Percentiles rank a stretch among this genome's conserved stretches.
Conservation (phyloP, 2,797 vertebrate genomes). For the Limosa lapponica region DNA sequence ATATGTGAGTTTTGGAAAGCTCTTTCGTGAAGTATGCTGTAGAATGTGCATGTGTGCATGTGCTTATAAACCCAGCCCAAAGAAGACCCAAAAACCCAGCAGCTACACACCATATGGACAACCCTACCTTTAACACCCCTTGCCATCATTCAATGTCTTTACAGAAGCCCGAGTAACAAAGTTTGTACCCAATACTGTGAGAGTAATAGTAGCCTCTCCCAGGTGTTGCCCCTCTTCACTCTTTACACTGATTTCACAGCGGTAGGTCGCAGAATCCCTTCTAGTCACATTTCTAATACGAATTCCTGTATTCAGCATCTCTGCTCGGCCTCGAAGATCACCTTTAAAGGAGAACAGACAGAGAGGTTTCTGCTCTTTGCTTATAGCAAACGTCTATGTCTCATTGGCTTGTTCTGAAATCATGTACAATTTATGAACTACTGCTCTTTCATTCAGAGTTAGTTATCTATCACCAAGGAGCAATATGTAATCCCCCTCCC, state of each 20-base stretch:
- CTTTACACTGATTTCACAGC: conserved; percentile 93
- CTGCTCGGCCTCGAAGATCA: conserved; percentile 84
- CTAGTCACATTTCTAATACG: conserved; percentile 86
- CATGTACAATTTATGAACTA: background rate
- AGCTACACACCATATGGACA: background rate
- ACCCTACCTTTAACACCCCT: background rate
- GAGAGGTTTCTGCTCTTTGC: background rate
- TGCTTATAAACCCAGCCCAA: background rate
- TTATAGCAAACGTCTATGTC: background rate
- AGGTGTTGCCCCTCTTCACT: conserved; percentile 80
- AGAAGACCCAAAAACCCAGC: background rate
- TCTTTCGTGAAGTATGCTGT: background rate
- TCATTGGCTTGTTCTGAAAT: background rate
- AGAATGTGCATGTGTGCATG: accelerated
- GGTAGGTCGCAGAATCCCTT: conserved; percentile 91
- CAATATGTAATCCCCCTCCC: background rate
- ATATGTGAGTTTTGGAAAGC: background rate
- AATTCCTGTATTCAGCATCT: conserved; percentile 88
- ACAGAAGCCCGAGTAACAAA: background rate
- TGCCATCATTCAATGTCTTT: background rate
- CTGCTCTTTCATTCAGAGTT: background rate
- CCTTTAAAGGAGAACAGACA: conserved; percentile 69
- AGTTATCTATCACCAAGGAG: background rate
- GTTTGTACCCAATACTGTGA: conserved; percentile 88
- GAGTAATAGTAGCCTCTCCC: conserved; percentile 88